Evolutionary conservation across 2,113 vertebrate genomes (phyloP), one percentile per base, ranked within the genome.

Genomic region (Neopipo cinnamomea): DNA sequence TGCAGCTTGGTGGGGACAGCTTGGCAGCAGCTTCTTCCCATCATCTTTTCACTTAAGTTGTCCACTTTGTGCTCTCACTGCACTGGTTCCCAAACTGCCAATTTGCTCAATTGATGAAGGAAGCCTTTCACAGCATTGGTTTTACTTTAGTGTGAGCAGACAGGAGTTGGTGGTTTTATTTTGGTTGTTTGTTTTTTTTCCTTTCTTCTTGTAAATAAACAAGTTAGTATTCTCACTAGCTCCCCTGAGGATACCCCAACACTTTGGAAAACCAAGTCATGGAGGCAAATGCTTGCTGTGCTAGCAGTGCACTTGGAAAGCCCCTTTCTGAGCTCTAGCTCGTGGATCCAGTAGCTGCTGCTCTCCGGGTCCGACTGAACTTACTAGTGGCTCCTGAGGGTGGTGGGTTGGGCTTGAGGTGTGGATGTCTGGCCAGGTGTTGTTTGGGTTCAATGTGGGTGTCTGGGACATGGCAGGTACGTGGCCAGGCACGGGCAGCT

Each of bases 401-500:
- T 44, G 24, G 72, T 63, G 68, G 22, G 44, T 33, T 70, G 79
- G 52, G 37, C 23, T 82, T 55, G 67, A 49, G 53, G 35, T 46
- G 63, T 65, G n/a, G 23, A 9, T 46, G 37, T 93, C 67, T 79
- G 61, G 30, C 63, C 52, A 84, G 42, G 56, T 5, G 2, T 49
- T 65, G 49, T 37, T 78, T 80, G 1, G 5, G 28, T 77, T 91
- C 30, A 1, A 61, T 55, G 33, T 63, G 62, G 55, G 39, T 91
- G 42, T 78, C 76, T 93, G 89, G 65, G 41, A 75, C 14, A 2
- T 12, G 28, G 52, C 2, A 1, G 33, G 17, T 59, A 39, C 4
- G 0, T 50, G 52, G 66, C 53, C 4, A 2, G 72, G 30, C n/a
- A 66, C 0, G 0, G 63, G 55, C 84, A 84, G 10, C 15, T 65